Conservation (phyloP, 2,888 invertebrate species). For the Automeris io region DNA sequence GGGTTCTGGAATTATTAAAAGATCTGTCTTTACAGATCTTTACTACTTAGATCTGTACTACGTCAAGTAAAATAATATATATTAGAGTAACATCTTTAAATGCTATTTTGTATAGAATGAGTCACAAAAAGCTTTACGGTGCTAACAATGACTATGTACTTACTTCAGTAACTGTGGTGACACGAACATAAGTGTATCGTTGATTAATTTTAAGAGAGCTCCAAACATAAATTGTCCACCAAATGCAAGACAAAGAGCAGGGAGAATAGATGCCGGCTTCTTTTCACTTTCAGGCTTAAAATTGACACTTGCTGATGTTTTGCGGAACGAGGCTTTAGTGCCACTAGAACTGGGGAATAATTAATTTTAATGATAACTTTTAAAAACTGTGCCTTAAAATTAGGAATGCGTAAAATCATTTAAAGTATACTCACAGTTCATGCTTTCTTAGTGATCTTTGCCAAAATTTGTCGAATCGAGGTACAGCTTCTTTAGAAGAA, state of each 20-base stretch:
- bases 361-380: neutral
- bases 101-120: too few relatives aligned
- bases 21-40: too few relatives aligned
- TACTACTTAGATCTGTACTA: too few relatives aligned
- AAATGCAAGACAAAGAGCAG: constrained; percentile 90
- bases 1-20: too few relatives aligned
- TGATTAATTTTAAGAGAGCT: constrained; percentile 86
- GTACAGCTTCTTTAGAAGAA: constrained; percentile 86
- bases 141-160: too few relatives aligned
- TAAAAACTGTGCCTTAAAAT: neutral
- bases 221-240: constrained; percentile 92
- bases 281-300: constrained; percentile 81
- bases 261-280: constrained; percentile 88
- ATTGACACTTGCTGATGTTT: constrained; percentile 83
- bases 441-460: constrained; percentile 80
- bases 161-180: constrained; percentile 93
- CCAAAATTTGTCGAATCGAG: constrained; percentile 91
- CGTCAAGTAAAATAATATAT: too few relatives aligned
- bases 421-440: constrained; percentile 72
- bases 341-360: constrained; percentile 37
- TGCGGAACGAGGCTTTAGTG: constrained; percentile 81
- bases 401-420: neutral
- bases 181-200: constrained; percentile 91
- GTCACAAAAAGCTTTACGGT: too few relatives aligned
- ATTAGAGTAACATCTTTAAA: too few relatives aligned